Percentiles rank a stretch among this genome's conserved stretches.
Evolutionary conservation across 2,888 invertebrate genomes (phyloP).

Genomic region (Thecocarcelia acutangulata): DNA sequence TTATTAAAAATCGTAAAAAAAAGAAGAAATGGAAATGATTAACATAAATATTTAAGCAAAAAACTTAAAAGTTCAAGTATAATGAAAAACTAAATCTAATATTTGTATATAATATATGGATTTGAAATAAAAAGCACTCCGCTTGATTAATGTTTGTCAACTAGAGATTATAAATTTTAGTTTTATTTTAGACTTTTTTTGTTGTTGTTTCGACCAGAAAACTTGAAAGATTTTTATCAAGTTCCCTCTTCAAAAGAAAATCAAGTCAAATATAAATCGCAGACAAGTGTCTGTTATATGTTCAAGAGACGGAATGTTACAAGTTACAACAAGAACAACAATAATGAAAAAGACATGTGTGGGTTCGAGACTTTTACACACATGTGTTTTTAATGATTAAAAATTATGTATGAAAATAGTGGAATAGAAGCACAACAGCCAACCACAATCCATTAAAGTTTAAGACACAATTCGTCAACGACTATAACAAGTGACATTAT

Average conservation of each 20-base stretch:
- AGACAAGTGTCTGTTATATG: constrained; percentile 56
- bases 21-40: constrained; percentile 24
- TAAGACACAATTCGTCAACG: constrained; percentile 75
- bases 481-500: constrained; percentile 78
- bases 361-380: constrained; percentile 1
- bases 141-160: constrained; percentile 71
- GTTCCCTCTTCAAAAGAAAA: constrained; percentile 33
- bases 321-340: too few species aligned
- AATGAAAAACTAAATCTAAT: constrained; percentile 55
- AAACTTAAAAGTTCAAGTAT: constrained; percentile 31
- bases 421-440: constrained; percentile 1
- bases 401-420: constrained; percentile 34
- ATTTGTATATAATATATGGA: constrained; percentile 49
- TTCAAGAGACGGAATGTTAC: constrained; percentile 31
- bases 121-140: constrained; percentile 60
- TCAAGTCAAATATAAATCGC: constrained; percentile 40
- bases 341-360: constrained; percentile 36
- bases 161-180: constrained; percentile 68
- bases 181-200: constrained; percentile 43
- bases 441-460: constrained; percentile 44
- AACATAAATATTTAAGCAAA: constrained; percentile 54
- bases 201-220: constrained; percentile 14
- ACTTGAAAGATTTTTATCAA: constrained; percentile 43
- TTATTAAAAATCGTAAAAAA: constrained; percentile 50
- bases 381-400: constrained; percentile 52